Evolutionary conservation across 2,113 vertebrate species (phyloP).

Genomic region (Rissa tridactyla): DNA sequence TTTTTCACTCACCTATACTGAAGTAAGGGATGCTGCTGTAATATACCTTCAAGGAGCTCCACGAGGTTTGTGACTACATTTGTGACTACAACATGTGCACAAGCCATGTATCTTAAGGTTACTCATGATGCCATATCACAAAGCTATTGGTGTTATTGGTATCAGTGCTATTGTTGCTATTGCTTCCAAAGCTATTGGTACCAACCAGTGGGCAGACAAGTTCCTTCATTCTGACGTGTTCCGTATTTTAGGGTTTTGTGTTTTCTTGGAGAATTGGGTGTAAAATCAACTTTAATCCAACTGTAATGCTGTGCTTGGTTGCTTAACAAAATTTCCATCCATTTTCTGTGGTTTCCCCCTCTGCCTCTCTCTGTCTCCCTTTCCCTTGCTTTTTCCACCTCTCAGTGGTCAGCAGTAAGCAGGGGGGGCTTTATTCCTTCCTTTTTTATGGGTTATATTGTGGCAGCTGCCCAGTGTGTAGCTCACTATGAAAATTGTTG

Average conservation of each 20-base stretch:
- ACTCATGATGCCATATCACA: background rate
- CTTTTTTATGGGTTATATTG: background rate
- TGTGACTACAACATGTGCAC: background rate
- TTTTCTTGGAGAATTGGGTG: background rate
- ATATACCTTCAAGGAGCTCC: background rate
- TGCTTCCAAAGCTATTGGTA: background rate
- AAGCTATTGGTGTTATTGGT: background rate
- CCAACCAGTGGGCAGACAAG: background rate
- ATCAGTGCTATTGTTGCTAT: fast-evolving
- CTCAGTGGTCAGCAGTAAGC: background rate
- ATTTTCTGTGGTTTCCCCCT: background rate
- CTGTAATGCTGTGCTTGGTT: background rate
- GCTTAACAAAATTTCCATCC: background rate
- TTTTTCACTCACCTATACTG: background rate
- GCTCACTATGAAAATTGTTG: background rate
- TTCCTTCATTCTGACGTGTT: background rate
- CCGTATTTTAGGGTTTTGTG: background rate
- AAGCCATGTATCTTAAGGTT: background rate
- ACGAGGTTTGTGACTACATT: background rate
- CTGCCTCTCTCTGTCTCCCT: fast-evolving
- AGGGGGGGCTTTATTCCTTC: background rate
- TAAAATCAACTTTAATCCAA: background rate
- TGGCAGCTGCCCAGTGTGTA: background rate
- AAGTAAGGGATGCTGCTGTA: background rate
- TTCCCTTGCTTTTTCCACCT: background rate